Conservation (phyloP, 2,113 vertebrate genomes). For the Grallaria varia region DNA sequence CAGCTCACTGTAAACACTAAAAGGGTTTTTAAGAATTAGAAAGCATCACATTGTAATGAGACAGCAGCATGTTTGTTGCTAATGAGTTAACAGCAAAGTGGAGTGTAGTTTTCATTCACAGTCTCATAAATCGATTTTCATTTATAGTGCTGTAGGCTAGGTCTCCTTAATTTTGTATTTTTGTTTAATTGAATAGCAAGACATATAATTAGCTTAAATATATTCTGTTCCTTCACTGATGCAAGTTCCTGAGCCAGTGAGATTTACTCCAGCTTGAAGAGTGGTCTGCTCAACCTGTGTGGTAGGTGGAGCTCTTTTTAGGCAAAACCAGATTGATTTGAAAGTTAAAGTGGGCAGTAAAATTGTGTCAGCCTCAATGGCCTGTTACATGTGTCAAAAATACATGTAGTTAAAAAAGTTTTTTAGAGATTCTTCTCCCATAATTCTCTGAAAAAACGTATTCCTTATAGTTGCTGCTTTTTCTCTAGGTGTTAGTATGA, state of each 20-base stretch:
- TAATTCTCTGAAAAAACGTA: not conserved
- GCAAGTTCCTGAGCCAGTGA: not conserved
- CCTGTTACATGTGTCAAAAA: not conserved
- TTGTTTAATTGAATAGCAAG: not conserved
- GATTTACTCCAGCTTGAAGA: not conserved
- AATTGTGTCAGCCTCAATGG: not conserved
- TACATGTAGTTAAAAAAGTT: not conserved
- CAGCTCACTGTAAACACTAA: not conserved
- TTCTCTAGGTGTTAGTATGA: not conserved
- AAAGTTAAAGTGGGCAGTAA: not conserved
- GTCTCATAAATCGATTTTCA: not conserved
- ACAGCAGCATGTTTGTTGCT: not conserved
- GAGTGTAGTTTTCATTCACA: not conserved
- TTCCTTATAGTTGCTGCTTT: not conserved
- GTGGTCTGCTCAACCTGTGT: not conserved
- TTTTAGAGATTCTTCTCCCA: not conserved
- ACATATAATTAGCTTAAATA: not conserved
- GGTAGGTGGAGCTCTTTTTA: not conserved
- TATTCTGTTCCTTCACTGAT: not conserved
- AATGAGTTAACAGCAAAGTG: not conserved
- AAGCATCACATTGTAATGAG: not conserved
- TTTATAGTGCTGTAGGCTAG: not conserved
- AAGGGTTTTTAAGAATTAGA: not conserved
- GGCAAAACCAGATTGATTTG: not conserved
- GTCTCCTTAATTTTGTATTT: not conserved